phyloP scores from a whole-genome alignment of 2,113 vertebrate species.

The Cavia aperea region DNA sequence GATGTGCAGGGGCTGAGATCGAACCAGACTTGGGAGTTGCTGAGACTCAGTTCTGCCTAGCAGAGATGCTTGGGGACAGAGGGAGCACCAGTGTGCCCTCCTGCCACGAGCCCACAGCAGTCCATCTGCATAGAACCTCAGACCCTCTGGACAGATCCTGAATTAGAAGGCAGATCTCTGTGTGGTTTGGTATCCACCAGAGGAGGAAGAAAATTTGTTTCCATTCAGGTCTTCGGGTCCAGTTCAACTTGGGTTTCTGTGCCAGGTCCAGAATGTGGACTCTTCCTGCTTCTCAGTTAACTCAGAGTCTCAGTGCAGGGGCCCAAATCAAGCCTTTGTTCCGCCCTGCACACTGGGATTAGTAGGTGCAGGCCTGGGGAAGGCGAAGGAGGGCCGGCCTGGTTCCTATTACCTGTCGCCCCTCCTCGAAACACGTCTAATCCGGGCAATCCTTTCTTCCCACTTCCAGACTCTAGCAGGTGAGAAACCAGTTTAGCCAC shows the following conservation, averaged over 20 bases:
- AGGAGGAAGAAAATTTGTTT: background rate
- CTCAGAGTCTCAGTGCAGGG: background rate
- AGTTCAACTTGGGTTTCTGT: background rate
- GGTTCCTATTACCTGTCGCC: background rate
- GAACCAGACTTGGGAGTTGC: background rate
- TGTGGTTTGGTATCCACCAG: background rate
- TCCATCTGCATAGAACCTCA: background rate
- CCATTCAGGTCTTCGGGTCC: background rate
- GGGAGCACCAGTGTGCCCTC: fast-evolving
- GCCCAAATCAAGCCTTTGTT: background rate
- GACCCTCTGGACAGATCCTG: background rate
- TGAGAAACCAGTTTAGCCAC: slow-evolving; percentile 63
- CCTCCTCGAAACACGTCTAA: slow-evolving; percentile 13
- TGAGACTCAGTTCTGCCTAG: background rate
- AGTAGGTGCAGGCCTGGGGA: background rate
- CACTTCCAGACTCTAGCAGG: background rate
- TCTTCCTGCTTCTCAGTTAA: background rate
- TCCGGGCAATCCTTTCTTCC: background rate
- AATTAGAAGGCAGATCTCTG: background rate
- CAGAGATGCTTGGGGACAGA: background rate
- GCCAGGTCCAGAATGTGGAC: background rate
- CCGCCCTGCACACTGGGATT: background rate
- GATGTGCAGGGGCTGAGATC: no score
- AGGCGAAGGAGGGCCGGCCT: background rate
- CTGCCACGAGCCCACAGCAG: fast-evolving